These are phyloP conservation scores for Oryzias curvinotus DNA, from an alignment of 2,113 vertebrate species.

Conservation along the genomic window DNA sequence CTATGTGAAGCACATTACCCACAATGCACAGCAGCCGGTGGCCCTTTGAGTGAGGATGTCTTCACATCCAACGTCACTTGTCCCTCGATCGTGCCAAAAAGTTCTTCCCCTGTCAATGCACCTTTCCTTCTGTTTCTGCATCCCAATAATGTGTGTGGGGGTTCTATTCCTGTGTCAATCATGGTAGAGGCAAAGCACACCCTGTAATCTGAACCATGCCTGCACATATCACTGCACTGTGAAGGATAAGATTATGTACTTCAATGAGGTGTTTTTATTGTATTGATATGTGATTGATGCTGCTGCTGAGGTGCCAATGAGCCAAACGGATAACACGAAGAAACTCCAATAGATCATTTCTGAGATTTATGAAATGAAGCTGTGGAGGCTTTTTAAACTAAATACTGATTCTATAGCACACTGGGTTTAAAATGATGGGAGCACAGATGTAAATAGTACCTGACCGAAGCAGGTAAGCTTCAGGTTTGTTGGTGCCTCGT, in stretches of 20 bases:
- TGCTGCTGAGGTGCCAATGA: too few species aligned
- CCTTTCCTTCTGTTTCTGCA: background rate
- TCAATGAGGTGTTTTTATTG: conserved; percentile 3
- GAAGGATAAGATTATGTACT: conserved; percentile 37
- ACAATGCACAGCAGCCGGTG: conserved; percentile 30
- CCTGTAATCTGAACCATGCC: too few species aligned
- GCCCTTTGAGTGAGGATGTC: conserved; percentile 52
- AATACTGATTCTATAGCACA: too few species aligned
- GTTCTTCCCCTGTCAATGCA: background rate
- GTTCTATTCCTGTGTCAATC: background rate
- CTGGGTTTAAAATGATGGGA: background rate
- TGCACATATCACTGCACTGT: conserved; percentile 15
- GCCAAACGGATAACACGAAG: background rate
- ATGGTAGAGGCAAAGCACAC: too few species aligned
- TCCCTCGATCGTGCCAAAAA: background rate
- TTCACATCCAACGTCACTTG: conserved; percentile 29
- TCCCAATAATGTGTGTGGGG: background rate
- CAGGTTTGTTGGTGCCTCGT: conserved; percentile 16
- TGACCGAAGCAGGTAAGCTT: conserved; percentile 17
- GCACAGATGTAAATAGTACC: conserved; percentile 42
- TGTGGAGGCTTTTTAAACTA: too few species aligned
- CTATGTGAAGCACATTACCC: conserved; percentile 71
- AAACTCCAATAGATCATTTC: conserved; percentile 8
- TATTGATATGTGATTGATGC: too few species aligned
- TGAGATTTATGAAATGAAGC: background rate